These are phyloP conservation scores for Eublepharis macularius DNA, from an alignment of 2,113 vertebrate species.

Conservation along the genomic window DNA sequence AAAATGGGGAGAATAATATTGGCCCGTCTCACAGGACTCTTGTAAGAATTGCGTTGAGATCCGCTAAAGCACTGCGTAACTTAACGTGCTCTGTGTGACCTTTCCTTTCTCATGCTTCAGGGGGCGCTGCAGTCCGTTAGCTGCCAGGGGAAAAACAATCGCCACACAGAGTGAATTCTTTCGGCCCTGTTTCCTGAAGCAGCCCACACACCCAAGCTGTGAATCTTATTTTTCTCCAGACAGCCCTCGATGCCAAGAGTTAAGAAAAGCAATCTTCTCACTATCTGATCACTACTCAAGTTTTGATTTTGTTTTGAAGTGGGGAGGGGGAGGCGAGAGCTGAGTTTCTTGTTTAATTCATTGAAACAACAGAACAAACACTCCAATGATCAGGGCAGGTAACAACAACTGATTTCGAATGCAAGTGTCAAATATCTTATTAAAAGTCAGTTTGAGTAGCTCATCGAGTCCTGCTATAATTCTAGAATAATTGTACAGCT, in stretches of 20 bases:
- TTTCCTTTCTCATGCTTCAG: not conserved
- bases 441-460: not conserved
- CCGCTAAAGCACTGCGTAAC: not conserved
- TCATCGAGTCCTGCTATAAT: not conserved
- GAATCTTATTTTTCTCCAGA: not conserved
- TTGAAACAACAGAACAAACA: not conserved
- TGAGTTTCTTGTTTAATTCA: not conserved
- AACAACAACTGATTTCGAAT: not conserved
- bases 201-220: not conserved
- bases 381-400: not conserved
- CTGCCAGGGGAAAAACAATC: too few species aligned
- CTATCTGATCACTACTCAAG: not conserved
- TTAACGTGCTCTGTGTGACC: too few species aligned
- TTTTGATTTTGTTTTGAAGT: not conserved
- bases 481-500: not conserved
- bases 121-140: not conserved
- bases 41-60: not conserved
- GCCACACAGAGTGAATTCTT: not conserved
- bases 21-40: not conserved
- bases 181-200: not conserved
- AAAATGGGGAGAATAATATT: not conserved
- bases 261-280: not conserved
- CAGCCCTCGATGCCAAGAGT: not conserved
- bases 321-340: not conserved
- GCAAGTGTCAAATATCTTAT: not conserved